Evolutionary conservation across 2,797 vertebrate species (phyloP), one percentile per base, ranked within the genome.

Genomic region (Hippopotamyrus pictus): DNA sequence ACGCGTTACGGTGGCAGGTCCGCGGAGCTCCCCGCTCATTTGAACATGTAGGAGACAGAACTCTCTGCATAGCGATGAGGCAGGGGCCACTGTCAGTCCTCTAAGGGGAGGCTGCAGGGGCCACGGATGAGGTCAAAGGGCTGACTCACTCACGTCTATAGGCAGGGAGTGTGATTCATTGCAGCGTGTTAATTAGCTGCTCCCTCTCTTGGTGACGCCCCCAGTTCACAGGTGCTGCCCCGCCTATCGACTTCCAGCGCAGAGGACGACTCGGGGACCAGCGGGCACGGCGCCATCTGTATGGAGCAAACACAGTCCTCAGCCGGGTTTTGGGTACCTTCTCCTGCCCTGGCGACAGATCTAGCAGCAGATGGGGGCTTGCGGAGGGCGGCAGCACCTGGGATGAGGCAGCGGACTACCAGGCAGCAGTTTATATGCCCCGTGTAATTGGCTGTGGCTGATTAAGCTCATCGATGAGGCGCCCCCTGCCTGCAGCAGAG

Each of bases 381-480:
- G 88, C 37, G 25, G 48, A 59, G 17, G 9, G 6, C 5, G 6
- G 33, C 14, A 12, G 33, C 33, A 86, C 76, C 62, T 37, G 41
- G 83, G 62, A 53, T 57, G 44, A 83, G 87, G 57, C 62, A 59
- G 88, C 65, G 2, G 22, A 87, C 76, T n/a, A 59, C 33, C 88
- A 84, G 86, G 79, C 89, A 82, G 89, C 83, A 90, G 89, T 87
- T 89, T 76, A 89, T 88, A 91, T 53, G 59, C 84, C 88, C 82
- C 88, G 91, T 79, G 79, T 92, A 90, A 92, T 92, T 88, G 65
- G 90, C 44, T 87, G 90, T 51, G 90, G 37, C 89, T 88, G 86
- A 59, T 88, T 88, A 92, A 89, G 50, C 88, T 88, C 88, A 88
- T 54, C 22, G n/a, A 62, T 53, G 65, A 65, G 48, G 22, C 22